Evolutionary conservation across 1,140 invertebrate species (phyloP), one percentile per base, ranked within the genome.

Genomic region (Drosophila mayri): DNA sequence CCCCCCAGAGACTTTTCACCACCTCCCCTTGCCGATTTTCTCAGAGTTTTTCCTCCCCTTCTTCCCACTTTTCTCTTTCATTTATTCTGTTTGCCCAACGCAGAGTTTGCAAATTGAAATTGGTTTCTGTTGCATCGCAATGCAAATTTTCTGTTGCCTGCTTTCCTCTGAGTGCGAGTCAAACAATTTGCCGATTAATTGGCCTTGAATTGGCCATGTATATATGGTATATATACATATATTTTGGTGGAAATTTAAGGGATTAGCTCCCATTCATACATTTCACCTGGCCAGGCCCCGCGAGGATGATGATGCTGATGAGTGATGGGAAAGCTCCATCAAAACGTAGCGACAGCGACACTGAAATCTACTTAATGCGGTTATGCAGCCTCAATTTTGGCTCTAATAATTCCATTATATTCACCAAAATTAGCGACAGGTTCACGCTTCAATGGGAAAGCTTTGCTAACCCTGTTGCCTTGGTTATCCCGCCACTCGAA

Each of bases 181-280:
- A 32, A 55, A 28, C 25, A 47, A 58, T 68, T 81, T 76, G 50
- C 43, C 81, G 44, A 58, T 80, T 83, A 83, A 79, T 76, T 83
- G 58, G 38, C 58, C n/a, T 47, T 72, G 75, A 83, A 79, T 78
- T 82, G 75, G 63, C 59, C 35, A 6, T 28, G 57, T 46, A 57
- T 16, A 47, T 4, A 12, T 20, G 16, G 16, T 4, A 11, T 20
- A 25, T 25, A 49, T 8, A 46, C n/a, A n/a, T 28, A n/a, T n/a
- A 4, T 49, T 28, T 18, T 30, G 16, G 25, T 58, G 49, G 10
- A 43, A 38, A 25, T 73, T 79, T 47, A 83, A 70, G 73, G 68
- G 72, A 84, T 84, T 84, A 76, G 59, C 9, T 12, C 2, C 14
- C 20, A n/a, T 38, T 62, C 12, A 30, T 11, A 11, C 16, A 28